Conservation (phyloP, 2,113 vertebrate genomes). For the Oryzias javanicus region DNA sequence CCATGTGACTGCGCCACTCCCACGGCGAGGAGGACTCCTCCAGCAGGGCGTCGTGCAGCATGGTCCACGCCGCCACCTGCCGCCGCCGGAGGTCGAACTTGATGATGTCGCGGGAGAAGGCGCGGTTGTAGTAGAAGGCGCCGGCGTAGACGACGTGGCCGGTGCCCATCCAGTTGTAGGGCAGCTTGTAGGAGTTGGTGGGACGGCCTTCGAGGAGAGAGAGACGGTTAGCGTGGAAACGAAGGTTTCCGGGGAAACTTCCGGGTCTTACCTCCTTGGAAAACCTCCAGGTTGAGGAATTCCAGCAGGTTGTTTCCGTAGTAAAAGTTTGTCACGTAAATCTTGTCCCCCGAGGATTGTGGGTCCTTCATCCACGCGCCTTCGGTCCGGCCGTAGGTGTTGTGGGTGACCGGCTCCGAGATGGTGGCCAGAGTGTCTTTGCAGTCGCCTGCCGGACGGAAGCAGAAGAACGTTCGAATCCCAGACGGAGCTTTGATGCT, state of each 20-base stretch:
- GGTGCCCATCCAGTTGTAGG: conserved; percentile 95
- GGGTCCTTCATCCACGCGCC: conserved; percentile 99
- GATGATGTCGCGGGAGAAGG: conserved; percentile 95
- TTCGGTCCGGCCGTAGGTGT: conserved; percentile 89
- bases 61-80: conserved; percentile 90
- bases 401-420: conserved; percentile 90
- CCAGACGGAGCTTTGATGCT: background rate
- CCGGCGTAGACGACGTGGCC: conserved; percentile 91
- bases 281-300: conserved; percentile 92
- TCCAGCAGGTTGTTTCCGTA: conserved; percentile 94
- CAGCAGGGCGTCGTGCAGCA: conserved; percentile 88
- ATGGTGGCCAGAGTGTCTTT: conserved; percentile 95
- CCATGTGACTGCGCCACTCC: conserved; percentile 88
- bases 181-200: conserved; percentile 96
- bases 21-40: conserved; percentile 85
- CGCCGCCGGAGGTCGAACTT: conserved; percentile 90
- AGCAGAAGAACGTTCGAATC: conserved; percentile 15
- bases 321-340: conserved; percentile 94
- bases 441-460: conserved; percentile 82
- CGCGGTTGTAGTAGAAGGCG: conserved; percentile 94
- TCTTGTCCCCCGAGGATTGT: conserved; percentile 82
- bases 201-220: conserved; percentile 80
- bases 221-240: background rate
- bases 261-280: conserved; percentile 85
- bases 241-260: background rate